phyloP scores from a whole-genome alignment of 2,113 vertebrate genomes.

The Limnothrissa miodon region DNA sequence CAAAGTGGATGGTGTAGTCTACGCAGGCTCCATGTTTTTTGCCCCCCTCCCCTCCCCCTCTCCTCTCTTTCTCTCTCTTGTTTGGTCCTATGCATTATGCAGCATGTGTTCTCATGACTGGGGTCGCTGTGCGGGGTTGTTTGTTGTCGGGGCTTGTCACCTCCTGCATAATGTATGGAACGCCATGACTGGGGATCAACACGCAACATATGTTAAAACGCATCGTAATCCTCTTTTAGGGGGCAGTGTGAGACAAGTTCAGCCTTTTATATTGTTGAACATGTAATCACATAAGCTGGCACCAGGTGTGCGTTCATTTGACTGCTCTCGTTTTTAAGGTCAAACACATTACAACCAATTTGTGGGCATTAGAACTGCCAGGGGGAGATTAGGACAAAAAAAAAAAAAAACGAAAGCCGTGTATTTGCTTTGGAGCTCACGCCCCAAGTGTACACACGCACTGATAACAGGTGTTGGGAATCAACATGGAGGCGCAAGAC shows the following conservation, averaged over 20 bases:
- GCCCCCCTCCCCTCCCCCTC: background rate
- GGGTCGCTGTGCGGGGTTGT: conserved; percentile 25
- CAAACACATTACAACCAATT: conserved; percentile 3
- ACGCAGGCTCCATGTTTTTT: background rate
- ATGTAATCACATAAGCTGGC: conserved; percentile 13
- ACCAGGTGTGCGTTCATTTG: background rate
- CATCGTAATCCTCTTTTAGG: conserved; percentile 29
- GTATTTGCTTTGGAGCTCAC: background rate
- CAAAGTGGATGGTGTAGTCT: background rate
- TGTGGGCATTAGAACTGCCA: background rate
- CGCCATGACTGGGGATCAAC: conserved; percentile 32
- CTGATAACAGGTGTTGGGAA: background rate
- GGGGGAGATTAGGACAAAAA: background rate
- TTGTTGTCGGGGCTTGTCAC: conserved; percentile 13
- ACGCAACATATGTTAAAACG: conserved; percentile 33
- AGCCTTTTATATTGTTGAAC: background rate
- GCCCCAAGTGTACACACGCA: background rate
- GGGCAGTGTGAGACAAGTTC: background rate
- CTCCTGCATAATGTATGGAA: conserved; percentile 34
- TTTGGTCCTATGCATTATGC: conserved; percentile 35
- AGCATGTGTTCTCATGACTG: conserved; percentile 36
- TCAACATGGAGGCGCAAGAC: background rate
- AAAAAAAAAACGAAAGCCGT: background rate
- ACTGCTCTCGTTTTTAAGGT: background rate
- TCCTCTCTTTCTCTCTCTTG: background rate